Evolutionary conservation across 2,797 vertebrate species (phyloP).

Genomic region (Martes flavigula): DNA sequence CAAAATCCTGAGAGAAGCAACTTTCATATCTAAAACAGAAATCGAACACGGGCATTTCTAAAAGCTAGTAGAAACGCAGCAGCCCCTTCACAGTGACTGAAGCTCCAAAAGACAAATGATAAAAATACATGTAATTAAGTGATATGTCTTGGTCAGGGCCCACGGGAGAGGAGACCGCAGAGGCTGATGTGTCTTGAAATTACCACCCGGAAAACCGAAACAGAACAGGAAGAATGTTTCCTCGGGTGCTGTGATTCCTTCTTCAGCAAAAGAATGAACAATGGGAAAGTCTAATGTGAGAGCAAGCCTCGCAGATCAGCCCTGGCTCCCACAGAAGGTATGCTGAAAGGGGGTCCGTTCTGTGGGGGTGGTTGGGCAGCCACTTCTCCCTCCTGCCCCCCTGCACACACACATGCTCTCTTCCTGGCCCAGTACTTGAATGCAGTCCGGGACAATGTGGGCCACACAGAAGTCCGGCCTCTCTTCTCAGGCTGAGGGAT

Average conservation of each 20-base stretch:
- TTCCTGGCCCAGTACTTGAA: not conserved
- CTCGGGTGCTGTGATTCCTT: not conserved
- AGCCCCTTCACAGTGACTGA: not conserved
- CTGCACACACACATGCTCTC: rapidly evolving
- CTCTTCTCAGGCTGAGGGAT: not conserved
- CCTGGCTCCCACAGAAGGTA: not conserved
- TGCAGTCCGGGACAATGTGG: not conserved
- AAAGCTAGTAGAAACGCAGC: not conserved
- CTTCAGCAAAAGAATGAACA: not conserved
- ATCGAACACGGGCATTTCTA: not conserved
- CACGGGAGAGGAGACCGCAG: not conserved
- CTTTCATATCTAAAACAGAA: not conserved
- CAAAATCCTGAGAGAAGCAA: not conserved
- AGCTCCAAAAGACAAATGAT: not conserved
- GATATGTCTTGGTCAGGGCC: not conserved
- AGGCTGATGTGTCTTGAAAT: not conserved
- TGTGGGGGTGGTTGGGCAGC: not conserved
- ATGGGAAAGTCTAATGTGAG: not conserved
- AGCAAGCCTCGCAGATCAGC: not conserved
- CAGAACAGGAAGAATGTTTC: not conserved
- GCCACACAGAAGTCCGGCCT: not conserved
- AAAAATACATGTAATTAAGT: not conserved
- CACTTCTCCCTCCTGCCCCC: not conserved
- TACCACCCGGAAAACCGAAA: not conserved
- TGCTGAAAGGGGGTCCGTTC: rapidly evolving